Evolutionary conservation across 2,888 invertebrate species (phyloP), one percentile per base, ranked within the genome.

Genomic region (Molorchus minor): DNA sequence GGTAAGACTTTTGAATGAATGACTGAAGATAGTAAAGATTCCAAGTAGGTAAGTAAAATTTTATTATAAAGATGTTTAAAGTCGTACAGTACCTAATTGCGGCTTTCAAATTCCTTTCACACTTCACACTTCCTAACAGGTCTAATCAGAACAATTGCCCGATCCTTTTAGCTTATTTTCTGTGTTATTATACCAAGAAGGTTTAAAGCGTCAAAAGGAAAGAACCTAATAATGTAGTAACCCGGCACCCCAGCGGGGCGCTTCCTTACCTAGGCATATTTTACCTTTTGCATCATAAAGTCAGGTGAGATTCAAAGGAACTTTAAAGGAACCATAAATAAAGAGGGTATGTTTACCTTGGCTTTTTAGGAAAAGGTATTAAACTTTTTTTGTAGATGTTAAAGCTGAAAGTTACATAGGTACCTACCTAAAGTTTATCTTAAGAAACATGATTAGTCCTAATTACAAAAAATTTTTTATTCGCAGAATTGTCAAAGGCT

Each of bases 201-300:
- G 43, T 43, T 20, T 12, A 13, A 43, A 59, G 59, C 54, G 56
- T 65, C 62, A 62, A 56, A 62, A 55, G 58, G 62, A 62, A 45
- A 60, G 53, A 60, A 62, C 62, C 55, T 58, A 65, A 62, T 62
- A 65, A 65, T 64, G 61, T 19, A 17, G 53, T 53, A 60, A 65
- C 65, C 65, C 62, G 65, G 53, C 65, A 58, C 54, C 65, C 56
- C 65, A 58, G 62, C 57, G 58, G 65, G 65, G 47, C 36, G 47
- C 53, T 62, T 65, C 60, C 62, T 58, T 65, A 65, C 65, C 65
- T 61, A 62, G 44, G 35, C 0, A 43, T 43, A 33, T 43, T 43
- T 43, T 43, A 43, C 43, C 21, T 49, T 49, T 49, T 49, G 49
- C 49, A 49, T 49, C 49, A 49, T 38, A 40, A 49, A 49, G 25